Evolutionary conservation across 2,888 invertebrate species (phyloP), one percentile per base, ranked within the genome.

Genomic region (Morpho deidamia): DNA sequence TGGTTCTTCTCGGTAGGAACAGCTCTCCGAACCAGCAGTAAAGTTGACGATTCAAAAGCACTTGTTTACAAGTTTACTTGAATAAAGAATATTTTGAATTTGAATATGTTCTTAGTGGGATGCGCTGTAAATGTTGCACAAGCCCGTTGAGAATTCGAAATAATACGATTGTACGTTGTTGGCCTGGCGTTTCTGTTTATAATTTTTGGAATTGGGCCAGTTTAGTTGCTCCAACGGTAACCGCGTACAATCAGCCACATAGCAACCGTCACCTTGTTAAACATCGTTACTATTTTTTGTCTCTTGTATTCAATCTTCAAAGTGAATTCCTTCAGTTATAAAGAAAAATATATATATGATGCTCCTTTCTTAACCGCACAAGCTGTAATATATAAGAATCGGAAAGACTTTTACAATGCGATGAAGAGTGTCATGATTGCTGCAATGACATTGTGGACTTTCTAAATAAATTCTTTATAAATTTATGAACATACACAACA

Each of bases 191-290:
- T 47, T 61, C 61, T 61, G 59, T 60, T 64, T 64, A 64, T 65
- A 64, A 58, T 47, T 61, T 50, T 72, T 78, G 79, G 78, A 56
- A 55, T 50, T 11, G 40, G 60, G 74, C 79, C 79, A 78, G 70
- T 56, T 58, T 61, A 63, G 69, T 70, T 71, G 66, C 46, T 42
- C 51, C 39, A 51, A 46, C 51, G 57, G 47, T 58, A 56, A 51
- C 68, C 61, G 59, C 62, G 58, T 64, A 59, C 60, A 66, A 68
- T 60, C 57, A 58, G 58, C 57, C 59, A 63, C 56, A 60, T 63
- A 68, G 65, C 59, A 58, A 65, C 64, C 52, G 48, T 51, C 61
- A 48, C 14, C 44, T 52, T 45, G 11, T 40, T 43, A 39, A 23
- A 48, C 12, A 43, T 23, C 14, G 40, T 11, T 14, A 52, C 44